These are phyloP conservation scores for Progne subis DNA, from an alignment of 2,113 vertebrate species.

Conservation along the genomic window DNA sequence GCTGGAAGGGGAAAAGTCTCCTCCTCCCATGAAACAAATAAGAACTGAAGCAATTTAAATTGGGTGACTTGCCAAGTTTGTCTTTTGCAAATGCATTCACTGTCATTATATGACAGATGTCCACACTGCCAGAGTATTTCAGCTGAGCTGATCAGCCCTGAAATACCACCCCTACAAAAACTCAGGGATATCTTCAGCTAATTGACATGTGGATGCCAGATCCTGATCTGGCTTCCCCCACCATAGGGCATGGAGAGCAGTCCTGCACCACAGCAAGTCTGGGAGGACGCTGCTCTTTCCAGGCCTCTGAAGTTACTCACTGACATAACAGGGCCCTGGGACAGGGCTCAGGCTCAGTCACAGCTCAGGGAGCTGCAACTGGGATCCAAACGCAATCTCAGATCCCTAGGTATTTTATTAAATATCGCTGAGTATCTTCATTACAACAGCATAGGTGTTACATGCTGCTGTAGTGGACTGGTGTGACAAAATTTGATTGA, in stretches of 20 bases:
- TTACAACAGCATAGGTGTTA: neutral
- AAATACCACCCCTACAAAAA: neutral
- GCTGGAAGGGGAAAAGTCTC: neutral
- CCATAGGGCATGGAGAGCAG: fast-evolving
- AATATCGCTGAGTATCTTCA: neutral
- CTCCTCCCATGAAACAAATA: neutral
- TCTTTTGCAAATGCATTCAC: neutral
- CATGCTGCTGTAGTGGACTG: neutral
- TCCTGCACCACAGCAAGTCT: neutral
- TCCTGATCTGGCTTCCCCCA: neutral
- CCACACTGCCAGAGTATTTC: neutral
- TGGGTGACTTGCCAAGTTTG: neutral
- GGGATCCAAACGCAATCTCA: neutral
- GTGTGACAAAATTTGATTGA: too few relatives aligned
- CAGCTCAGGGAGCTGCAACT: neutral
- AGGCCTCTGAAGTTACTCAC: neutral
- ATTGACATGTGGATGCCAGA: neutral
- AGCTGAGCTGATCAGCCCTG: slow-evolving; percentile 1
- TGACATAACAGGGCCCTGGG: neutral
- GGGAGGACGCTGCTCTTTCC: neutral
- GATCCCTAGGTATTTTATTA: neutral
- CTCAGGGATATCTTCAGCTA: neutral
- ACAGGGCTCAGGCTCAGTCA: neutral
- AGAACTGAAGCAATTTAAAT: slow-evolving; percentile 29
- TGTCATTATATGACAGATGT: neutral